Evolutionary conservation across 2,797 vertebrate species (phyloP), one percentile per base, ranked within the genome.

Genomic region (Valencia hispanica): DNA sequence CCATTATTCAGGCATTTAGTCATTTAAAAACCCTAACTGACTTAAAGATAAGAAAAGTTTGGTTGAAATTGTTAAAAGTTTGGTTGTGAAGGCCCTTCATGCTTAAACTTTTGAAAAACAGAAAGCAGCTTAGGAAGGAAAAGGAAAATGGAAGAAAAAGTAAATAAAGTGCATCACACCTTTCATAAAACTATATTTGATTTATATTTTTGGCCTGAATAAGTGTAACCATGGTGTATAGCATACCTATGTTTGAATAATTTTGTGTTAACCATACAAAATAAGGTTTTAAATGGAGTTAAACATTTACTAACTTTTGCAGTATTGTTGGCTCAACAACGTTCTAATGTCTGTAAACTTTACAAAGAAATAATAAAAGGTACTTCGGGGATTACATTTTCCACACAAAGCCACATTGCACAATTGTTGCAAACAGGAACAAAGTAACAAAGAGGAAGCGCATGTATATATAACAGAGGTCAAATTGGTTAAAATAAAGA

Each of bases 361-460:
- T 57, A 39, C 12, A 41, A 25, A 41, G n/a, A 25, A 68, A n/a
- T 43, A 2, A 2, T 27, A 48, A 32, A 48, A 11, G 30, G 4
- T 10, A 27, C 43, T 48, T 20, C 27, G 30, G 20, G 50, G 8
- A 25, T 5, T 27, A 25, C 2, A 34, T 59, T 25, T 47, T 27
- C 17, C 39, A 59, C 25, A 81, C 53, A 11, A 1, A 30, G n/a
- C 25, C 15, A 50, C n/a, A 17, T 79, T 57, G 32, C 55, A 53
- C 39, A 76, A 76, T 27, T 43, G 36, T 30, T 55, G 14, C 5
- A 8, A 51, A 18, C 41, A 61, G 20, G 22, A 75, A 45, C 2
- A 66, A 48, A 27, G 27, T 22, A 0, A 68, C 27, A 10, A 53
- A 57, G 73, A 77, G 50, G 45, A 79, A 79, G 34, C 4, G 7